These are phyloP conservation scores for Datnioides undecimradiatus DNA, from an alignment of 2,113 vertebrate species.

Conservation along the genomic window DNA sequence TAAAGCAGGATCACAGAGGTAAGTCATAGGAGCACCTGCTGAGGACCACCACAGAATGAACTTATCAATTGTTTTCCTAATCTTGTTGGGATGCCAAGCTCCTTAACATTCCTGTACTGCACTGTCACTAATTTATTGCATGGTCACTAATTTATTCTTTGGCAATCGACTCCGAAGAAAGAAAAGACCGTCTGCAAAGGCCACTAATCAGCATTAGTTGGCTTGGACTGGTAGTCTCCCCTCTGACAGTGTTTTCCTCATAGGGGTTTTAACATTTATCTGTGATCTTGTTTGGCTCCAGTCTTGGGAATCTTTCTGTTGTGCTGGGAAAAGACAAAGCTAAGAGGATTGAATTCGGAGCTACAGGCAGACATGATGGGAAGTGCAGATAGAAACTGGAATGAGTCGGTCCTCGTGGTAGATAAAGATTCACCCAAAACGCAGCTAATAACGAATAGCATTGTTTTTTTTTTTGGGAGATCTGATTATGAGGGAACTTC, in stretches of 20 bases:
- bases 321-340: conserved; percentile 53
- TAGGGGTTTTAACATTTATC: conserved; percentile 64
- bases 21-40: conserved; percentile 36
- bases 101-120: conserved; percentile 55
- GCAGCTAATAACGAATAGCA: conserved; percentile 3
- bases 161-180: conserved; percentile 26
- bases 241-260: conserved; percentile 57
- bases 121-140: conserved; percentile 43
- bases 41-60: conserved; percentile 37
- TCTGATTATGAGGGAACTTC: not conserved
- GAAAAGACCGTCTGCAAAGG: conserved; percentile 52
- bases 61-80: conserved; percentile 52
- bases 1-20: not conserved
- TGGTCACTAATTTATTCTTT: conserved; percentile 54
- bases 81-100: conserved; percentile 47
- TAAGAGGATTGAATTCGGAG: conserved; percentile 64
- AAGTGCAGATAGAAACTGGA: conserved; percentile 46
- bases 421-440: conserved; percentile 33
- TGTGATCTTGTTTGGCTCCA: conserved; percentile 61
- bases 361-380: conserved; percentile 56
- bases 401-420: conserved; percentile 15
- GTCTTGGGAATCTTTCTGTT: conserved; percentile 64
- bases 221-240: conserved; percentile 25
- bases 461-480: conserved; percentile 7
- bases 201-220: conserved; percentile 62